Percentiles rank a stretch among this genome's conserved stretches.
These are phyloP conservation scores for Neodon shergylaensis DNA, from an alignment of 2,113 vertebrate genomes.

Conservation along the genomic window DNA sequence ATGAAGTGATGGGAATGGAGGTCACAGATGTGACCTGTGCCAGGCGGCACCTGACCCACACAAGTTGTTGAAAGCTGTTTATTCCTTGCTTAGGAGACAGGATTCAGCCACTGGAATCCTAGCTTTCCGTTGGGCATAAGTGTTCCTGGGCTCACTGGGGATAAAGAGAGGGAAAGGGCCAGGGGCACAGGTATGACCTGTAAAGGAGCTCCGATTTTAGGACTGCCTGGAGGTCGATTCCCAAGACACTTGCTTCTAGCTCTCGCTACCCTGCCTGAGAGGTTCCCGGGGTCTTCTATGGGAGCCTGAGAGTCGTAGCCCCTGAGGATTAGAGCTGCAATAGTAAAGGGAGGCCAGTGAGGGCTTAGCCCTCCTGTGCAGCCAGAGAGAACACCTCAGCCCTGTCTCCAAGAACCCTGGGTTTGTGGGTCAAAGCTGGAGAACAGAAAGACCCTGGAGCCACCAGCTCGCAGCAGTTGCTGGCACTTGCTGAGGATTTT, in stretches of 20 bases:
- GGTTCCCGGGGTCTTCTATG: neutral
- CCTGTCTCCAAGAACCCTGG: neutral
- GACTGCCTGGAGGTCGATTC: neutral
- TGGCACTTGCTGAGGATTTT: neutral
- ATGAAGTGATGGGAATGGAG: neutral
- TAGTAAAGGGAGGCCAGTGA: neutral
- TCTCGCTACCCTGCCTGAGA: neutral
- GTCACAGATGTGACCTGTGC: rapidly evolving
- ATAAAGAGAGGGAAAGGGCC: neutral
- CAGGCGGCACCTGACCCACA: neutral
- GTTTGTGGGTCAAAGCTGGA: rapidly evolving
- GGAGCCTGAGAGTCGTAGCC: neutral
- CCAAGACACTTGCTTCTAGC: neutral
- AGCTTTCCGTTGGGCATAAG: neutral
- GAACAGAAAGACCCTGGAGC: neutral
- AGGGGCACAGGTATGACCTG: neutral
- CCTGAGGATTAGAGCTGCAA: rapidly evolving
- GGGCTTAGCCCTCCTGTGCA: neutral
- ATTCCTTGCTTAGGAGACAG: neutral
- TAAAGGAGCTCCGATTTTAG: neutral
- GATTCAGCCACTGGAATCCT: rapidly evolving
- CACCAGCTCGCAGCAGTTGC: rapidly evolving
- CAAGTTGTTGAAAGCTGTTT: neutral
- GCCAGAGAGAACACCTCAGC: neutral
- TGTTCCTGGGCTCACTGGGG: neutral